Base-by-base conservation (phyloP, 2,797 vertebrate species). In the Sebastes iracundus region DNA sequence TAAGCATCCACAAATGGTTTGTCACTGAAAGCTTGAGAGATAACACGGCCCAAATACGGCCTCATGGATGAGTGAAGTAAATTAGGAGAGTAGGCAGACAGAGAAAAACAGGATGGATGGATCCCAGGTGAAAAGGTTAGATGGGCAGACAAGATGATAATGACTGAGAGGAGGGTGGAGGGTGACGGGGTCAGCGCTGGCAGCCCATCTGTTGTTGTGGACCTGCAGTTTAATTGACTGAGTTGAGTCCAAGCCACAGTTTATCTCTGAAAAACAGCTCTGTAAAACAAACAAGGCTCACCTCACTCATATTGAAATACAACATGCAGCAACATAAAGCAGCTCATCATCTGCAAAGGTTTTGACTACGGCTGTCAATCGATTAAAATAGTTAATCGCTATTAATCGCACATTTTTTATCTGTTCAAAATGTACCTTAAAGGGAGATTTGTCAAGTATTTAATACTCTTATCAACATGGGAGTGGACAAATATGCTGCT, bases 181-280 rank as follows among this genome's bases (percentile, higher is more conserved):
- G 32, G 32, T 25, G 72, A 42, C 27, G 2, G 68, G 87, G 88
- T 87, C 85, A 46, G 27, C 35, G 30, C 52, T 14, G 56, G 49
- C 78, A 6, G 81, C 65, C 88, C 93, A 94, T 93, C 92, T 94
- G 93, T 59, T 85, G 87, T 90, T 93, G 82, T 88, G 27, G 14
- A 84, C 59, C 82, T 73, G 72, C 65, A 62, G 82, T 58, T 82
- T 89, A 93, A 92, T 87, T 12, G 87, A 89, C 76, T 82, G 85
- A 87, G 3, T 52, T 52, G 49, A 46, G 72, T 66, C 53, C 68
- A 71, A 82, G 78, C 28, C 27, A 33, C 64, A 11, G 58, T 77
- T 68, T 56, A 16, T 74, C n/a, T 82, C 11, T 67, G 70, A 6
- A 66, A 35, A 27, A 72, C 52, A 22, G 70, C 28, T 49, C 6